Conservation (phyloP, 2,113 vertebrate species). For the Synchiropus splendidus region DNA sequence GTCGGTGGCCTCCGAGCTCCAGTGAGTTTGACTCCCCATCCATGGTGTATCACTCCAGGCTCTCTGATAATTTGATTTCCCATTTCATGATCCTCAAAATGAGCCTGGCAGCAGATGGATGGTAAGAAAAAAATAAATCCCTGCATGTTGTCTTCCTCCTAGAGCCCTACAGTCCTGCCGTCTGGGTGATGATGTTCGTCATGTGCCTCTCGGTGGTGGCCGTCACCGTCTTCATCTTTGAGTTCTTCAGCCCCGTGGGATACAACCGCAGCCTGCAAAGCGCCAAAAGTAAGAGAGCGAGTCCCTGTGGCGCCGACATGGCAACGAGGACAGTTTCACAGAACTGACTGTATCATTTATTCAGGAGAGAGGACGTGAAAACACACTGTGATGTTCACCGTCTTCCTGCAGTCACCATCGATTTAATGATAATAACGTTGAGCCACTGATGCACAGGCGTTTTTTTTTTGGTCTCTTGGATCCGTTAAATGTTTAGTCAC, state of each 20-base stretch:
- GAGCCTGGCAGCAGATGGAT: no score
- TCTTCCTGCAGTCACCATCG: not conserved
- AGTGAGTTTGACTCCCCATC: no score
- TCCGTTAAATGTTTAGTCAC: no score
- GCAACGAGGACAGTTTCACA: no score
- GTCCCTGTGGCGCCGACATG: not conserved
- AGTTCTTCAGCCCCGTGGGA: conserved; percentile 86
- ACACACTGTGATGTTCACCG: no score
- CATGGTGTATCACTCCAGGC: no score
- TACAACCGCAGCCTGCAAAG: conserved; percentile 78
- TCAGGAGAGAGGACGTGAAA: no score
- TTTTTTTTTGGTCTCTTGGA: no score
- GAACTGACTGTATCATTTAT: no score
- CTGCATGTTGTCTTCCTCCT: conserved; percentile 15
- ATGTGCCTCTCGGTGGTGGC: conserved; percentile 93
- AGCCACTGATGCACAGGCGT: not conserved
- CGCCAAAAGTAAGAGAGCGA: conserved; percentile 75
- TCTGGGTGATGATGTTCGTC: conserved; percentile 97
- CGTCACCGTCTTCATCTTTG: conserved; percentile 90
- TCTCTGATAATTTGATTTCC: no score
- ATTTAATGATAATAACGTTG: not conserved
- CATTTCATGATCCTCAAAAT: no score
- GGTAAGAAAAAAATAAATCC: not conserved
- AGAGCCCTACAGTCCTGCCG: conserved; percentile 91
- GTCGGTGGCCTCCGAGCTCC: no score